phyloP scores from a whole-genome alignment of 2,113 vertebrate species.

The Clarias gariepinus region DNA sequence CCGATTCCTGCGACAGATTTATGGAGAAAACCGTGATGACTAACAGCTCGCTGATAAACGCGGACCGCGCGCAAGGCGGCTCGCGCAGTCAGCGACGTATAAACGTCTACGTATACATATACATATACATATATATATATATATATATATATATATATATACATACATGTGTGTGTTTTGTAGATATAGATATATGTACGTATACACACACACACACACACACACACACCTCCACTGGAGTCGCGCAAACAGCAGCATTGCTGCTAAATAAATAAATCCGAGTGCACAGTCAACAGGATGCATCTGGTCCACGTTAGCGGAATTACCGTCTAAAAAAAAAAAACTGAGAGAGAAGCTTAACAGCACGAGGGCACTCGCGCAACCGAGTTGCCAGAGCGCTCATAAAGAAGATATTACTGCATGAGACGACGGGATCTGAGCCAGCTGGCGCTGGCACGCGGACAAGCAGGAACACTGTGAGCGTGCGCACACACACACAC shows the following conservation, averaged over 20 bases:
- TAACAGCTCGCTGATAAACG: not conserved
- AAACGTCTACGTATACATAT: too few relatives aligned
- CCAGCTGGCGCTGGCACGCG: conserved; percentile 32
- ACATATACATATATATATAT: too few relatives aligned
- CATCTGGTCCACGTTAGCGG: conserved; percentile 55
- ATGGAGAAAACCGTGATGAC: not conserved
- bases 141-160: too few relatives aligned
- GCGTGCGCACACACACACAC: conserved; percentile 8
- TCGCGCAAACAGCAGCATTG: conserved; percentile 17
- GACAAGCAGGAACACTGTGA: conserved; percentile 18
- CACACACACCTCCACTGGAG: conserved; percentile 2
- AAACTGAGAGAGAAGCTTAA: conserved; percentile 41
- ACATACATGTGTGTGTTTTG: not conserved
- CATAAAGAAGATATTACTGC: conserved; percentile 48
- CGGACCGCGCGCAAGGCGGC: not conserved
- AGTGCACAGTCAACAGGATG: conserved; percentile 50
- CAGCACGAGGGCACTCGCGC: conserved; percentile 49
- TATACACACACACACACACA: conserved; percentile 2
- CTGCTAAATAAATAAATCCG: conserved; percentile 52
- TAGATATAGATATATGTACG: not conserved
- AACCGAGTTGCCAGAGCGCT: conserved; percentile 47
- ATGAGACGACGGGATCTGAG: conserved; percentile 25
- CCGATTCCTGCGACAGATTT: not conserved
- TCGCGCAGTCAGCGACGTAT: too few relatives aligned
- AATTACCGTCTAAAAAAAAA: conserved; percentile 27